Conservation (phyloP, 2,888 invertebrate genomes). For the Acleris emargana region DNA sequence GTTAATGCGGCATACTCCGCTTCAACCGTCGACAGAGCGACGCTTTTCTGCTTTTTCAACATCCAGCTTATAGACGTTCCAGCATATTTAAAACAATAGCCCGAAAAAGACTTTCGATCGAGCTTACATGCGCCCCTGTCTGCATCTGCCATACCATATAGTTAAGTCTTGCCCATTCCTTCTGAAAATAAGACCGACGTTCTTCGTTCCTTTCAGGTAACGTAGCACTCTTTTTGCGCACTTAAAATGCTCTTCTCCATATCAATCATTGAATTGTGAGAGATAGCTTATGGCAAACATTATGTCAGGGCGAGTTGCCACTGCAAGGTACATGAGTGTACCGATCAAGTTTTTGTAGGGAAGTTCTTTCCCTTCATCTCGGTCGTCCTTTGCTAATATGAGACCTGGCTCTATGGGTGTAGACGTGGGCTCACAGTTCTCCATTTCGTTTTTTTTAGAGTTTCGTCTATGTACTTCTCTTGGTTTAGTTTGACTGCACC, state of each 20-base stretch:
- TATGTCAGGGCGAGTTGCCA: too few relatives aligned
- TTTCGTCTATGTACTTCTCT: neutral
- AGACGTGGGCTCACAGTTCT: neutral
- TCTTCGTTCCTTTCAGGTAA: slow-evolving; percentile 4
- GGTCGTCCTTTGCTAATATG: too few relatives aligned
- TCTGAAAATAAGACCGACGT: neutral
- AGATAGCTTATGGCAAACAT: too few relatives aligned
- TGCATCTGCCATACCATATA: slow-evolving; percentile 2
- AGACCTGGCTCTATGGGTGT: too few relatives aligned
- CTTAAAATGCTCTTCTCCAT: slow-evolving; percentile 8
- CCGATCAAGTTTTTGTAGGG: too few relatives aligned
- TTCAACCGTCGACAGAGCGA: too few relatives aligned
- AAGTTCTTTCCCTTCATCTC: too few relatives aligned
- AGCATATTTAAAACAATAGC: too few relatives aligned
- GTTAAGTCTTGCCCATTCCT: neutral
- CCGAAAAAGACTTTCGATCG: slow-evolving; percentile 4
- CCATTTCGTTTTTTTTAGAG: neutral
- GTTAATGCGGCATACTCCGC: too few relatives aligned
- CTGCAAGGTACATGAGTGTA: too few relatives aligned
- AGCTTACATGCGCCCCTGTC: slow-evolving; percentile 3
- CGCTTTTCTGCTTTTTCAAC: too few relatives aligned
- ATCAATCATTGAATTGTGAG: slow-evolving; percentile 17
- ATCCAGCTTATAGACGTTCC: too few relatives aligned
- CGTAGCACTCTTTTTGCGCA: slow-evolving; percentile 9
- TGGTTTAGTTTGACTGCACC: neutral